Conservation (phyloP, 2,888 invertebrate species). For the Ashinkailepas kermadecensis region DNA sequence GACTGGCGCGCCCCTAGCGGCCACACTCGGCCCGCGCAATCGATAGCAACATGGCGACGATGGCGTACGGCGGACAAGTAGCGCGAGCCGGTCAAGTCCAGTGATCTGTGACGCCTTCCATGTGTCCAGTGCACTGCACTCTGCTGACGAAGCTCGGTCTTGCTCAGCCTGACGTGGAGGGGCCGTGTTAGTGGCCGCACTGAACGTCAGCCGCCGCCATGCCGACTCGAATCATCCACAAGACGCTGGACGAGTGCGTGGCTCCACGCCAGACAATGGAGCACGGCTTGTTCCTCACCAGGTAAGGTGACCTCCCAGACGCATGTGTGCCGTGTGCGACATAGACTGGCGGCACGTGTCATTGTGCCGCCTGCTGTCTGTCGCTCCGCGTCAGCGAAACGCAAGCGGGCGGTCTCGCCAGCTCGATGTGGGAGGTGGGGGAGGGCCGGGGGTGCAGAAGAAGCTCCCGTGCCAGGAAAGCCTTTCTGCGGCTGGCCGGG, state of each 20-base stretch:
- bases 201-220: background rate
- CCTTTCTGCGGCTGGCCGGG: no score
- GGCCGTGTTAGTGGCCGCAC: background rate
- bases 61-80: background rate
- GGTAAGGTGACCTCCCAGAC: background rate
- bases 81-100: background rate
- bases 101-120: background rate
- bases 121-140: background rate
- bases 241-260: constrained; percentile 17
- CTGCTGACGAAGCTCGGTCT: background rate
- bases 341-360: no score
- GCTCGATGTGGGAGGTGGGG: no score
- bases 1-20: background rate
- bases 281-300: constrained; percentile 19
- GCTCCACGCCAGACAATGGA: constrained; percentile 15
- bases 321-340: no score
- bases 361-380: no score
- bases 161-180: no score
- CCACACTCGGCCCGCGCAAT: background rate
- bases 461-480: no score
- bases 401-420: no score
- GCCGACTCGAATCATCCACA: constrained; percentile 16
- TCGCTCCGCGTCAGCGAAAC: no score
- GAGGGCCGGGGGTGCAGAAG: no score
- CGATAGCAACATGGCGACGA: constrained; percentile 8